These are phyloP conservation scores for Rhynchotus rufescens DNA, from an alignment of 2,797 vertebrate species.

Conservation along the genomic window DNA sequence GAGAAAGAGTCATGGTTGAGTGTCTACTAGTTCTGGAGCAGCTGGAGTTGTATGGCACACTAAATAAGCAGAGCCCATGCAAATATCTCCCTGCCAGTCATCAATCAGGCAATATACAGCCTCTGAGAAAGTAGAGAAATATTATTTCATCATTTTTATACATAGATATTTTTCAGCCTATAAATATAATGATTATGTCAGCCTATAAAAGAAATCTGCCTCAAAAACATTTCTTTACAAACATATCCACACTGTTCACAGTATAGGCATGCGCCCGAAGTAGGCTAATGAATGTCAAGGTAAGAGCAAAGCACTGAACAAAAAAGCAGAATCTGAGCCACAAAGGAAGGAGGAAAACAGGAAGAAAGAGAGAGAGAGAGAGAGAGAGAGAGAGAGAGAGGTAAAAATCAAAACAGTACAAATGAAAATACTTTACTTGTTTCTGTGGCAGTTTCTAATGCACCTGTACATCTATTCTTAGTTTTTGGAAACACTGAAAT, in stretches of 20 bases:
- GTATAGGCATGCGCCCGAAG: not conserved
- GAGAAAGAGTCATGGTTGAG: not conserved
- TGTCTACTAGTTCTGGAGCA: not conserved
- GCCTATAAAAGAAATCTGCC: not conserved
- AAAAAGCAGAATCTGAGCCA: not conserved
- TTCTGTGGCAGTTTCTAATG: not conserved
- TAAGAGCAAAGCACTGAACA: not conserved
- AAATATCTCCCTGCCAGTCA: not conserved
- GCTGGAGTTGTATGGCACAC: not conserved
- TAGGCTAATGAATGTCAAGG: not conserved
- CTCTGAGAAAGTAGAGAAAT: not conserved
- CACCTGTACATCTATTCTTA: not conserved
- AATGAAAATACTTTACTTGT: not conserved
- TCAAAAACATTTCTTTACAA: not conserved
- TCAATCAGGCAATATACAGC: not conserved
- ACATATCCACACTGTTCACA: not conserved
- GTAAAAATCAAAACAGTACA: not conserved
- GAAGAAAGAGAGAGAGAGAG: not conserved
- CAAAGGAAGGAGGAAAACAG: not conserved
- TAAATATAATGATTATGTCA: not conserved
- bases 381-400: not conserved
- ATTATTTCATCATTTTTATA: not conserved
- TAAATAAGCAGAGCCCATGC: not conserved
- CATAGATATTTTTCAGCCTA: not conserved
- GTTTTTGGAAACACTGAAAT: not conserved